Conservation (phyloP, 2,797 vertebrate species). For the Neosilurus mollespiculum region DNA sequence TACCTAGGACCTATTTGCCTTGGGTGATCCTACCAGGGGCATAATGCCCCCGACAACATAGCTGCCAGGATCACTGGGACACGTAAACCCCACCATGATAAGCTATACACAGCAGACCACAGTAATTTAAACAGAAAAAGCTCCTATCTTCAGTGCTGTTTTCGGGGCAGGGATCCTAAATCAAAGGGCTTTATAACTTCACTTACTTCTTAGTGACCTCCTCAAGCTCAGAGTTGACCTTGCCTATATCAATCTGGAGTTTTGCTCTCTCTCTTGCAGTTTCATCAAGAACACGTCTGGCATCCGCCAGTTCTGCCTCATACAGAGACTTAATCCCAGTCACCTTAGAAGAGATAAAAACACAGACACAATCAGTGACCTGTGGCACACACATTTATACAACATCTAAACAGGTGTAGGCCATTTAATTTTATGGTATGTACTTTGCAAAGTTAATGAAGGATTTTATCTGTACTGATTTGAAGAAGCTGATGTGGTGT, state of each 20-base stretch:
- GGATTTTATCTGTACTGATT: background rate
- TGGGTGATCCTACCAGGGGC: too few relatives aligned
- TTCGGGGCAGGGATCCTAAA: background rate
- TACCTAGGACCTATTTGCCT: too few relatives aligned
- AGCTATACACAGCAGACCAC: background rate
- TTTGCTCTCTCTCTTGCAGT: slow-evolving; percentile 87
- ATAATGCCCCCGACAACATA: too few relatives aligned
- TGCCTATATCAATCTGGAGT: slow-evolving; percentile 93
- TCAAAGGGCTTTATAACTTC: background rate
- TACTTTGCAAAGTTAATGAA: background rate
- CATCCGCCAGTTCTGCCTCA: slow-evolving; percentile 90
- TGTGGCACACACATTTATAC: background rate
- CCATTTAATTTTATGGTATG: background rate
- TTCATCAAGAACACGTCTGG: slow-evolving; percentile 90
- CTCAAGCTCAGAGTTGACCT: slow-evolving; percentile 84
- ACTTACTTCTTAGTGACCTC: slow-evolving; percentile 83
- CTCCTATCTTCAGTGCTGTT: background rate
- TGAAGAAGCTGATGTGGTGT: background rate
- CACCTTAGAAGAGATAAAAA: slow-evolving; percentile 72
- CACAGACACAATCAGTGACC: background rate
- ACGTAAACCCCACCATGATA: too few relatives aligned
- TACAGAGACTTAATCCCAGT: slow-evolving; percentile 88
- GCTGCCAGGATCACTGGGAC: too few relatives aligned
- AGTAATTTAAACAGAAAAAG: background rate
- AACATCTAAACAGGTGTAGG: background rate